These are phyloP conservation scores for Anolis sagrei DNA, from an alignment of 2,113 vertebrate genomes.

Conservation along the genomic window DNA sequence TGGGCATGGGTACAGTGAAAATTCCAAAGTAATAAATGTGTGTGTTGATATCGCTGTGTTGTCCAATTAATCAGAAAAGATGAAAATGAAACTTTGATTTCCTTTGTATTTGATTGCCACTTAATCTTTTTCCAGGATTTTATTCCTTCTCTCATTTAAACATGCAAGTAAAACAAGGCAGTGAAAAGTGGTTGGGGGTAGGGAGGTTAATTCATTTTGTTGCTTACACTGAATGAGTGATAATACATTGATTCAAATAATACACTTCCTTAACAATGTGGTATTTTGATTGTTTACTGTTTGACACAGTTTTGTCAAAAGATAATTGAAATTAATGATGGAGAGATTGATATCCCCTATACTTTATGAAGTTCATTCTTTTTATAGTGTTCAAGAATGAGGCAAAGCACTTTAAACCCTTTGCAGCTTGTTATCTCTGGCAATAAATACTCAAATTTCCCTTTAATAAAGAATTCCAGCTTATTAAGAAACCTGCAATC, in stretches of 20 bases:
- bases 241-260: not conserved
- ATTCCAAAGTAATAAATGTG: not conserved
- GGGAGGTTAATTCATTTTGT: not conserved
- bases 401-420: slow-evolving; percentile 6
- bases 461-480: not conserved
- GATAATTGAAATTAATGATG: not conserved
- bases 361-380: slow-evolving; percentile 2
- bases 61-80: not conserved
- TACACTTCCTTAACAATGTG: not conserved
- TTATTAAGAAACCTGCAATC: not conserved
- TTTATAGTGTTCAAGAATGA: not conserved
- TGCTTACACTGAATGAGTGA: not conserved
- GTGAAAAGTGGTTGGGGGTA: not conserved
- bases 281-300: not conserved
- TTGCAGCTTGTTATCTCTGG: not conserved
- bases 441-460: not conserved
- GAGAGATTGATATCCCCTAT: not conserved
- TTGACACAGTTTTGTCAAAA: not conserved
- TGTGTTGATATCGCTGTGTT: not conserved
- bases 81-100: not conserved
- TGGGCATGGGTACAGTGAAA: not conserved
- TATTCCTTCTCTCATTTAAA: not conserved
- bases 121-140: not conserved
- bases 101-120: not conserved
- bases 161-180: not conserved